phyloP scores from a whole-genome alignment of 2,888 invertebrate genomes.

The Melipona beecheii region DNA sequence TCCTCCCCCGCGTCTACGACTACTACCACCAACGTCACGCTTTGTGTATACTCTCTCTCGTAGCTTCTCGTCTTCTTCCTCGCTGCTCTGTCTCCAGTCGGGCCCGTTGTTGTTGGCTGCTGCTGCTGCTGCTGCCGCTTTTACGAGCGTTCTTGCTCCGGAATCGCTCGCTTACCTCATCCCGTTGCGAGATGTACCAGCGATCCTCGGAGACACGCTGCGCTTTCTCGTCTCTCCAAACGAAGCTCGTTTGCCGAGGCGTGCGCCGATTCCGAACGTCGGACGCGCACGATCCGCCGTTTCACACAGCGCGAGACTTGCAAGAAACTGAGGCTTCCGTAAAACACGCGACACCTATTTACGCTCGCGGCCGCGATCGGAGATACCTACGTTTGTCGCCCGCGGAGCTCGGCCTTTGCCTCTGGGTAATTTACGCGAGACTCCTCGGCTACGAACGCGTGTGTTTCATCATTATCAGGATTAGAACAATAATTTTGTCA shows the following conservation, averaged over 20 bases:
- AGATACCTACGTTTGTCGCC: constrained; percentile 22
- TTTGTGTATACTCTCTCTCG: constrained; percentile 11
- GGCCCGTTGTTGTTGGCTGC: not conserved
- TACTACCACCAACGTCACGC: constrained; percentile 30
- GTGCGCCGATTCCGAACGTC: constrained; percentile 39
- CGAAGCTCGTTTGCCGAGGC: constrained; percentile 38
- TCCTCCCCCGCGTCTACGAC: constrained; percentile 26
- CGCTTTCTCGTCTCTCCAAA: constrained; percentile 50
- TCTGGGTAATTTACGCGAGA: constrained; percentile 27
- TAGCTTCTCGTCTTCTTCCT: constrained; percentile 36
- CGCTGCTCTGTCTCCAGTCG: not conserved
- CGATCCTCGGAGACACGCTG: constrained; percentile 66
- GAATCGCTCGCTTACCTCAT: constrained; percentile 70
- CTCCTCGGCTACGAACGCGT: not conserved
- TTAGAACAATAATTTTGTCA: not conserved
- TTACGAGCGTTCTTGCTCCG: constrained; percentile 62
- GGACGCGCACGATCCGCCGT: constrained; percentile 60
- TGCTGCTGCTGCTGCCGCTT: constrained; percentile 27
- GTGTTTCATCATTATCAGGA: not conserved
- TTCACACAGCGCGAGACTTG: constrained; percentile 51
- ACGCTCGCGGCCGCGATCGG: constrained; percentile 41
- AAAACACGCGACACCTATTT: constrained; percentile 54
- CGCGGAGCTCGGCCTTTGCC: not conserved
- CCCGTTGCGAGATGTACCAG: constrained; percentile 65
- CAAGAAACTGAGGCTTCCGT: constrained; percentile 26